A percentile compares a stretch with the other conserved stretches of the same genome.
phyloP scores from a whole-genome alignment of 37 sponge, comb jelly and placozoan species.

The Cliona cf. orientalis region DNA sequence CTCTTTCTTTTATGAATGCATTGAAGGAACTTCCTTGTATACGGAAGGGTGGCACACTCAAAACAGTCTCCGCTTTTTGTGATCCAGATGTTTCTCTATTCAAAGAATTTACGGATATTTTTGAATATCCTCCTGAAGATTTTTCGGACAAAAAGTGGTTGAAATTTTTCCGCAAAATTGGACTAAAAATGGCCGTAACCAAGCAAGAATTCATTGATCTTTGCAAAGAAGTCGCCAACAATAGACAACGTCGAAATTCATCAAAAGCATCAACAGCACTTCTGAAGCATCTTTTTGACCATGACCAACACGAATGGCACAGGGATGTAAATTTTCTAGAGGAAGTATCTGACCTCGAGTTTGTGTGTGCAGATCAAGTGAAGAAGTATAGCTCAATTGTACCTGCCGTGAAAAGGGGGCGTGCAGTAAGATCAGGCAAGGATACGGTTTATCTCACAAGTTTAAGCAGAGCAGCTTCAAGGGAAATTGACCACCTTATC shows the following conservation, averaged over 20 bases:
- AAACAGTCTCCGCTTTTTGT: conserved; percentile 3
- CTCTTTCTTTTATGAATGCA: background rate
- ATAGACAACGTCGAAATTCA: background rate
- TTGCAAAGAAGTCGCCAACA: conserved; percentile 14
- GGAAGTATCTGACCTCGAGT: conserved; percentile 5
- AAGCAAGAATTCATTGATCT: conserved; percentile 13
- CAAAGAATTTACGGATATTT: background rate
- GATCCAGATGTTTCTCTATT: conserved; percentile 7
- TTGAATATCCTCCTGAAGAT: background rate
- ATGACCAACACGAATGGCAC: background rate
- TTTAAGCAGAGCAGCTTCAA: background rate
- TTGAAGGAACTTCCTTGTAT: conserved; percentile 14
- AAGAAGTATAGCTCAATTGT: background rate
- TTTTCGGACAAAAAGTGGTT: conserved; percentile 13
- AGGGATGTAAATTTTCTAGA: background rate
- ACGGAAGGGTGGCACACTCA: background rate
- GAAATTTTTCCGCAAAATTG: conserved; percentile 24
- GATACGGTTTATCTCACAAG: background rate
- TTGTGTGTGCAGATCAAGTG: conserved; percentile 4
- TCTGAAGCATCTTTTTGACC: conserved; percentile 14
- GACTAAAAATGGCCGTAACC: background rate
- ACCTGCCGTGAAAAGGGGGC: background rate
- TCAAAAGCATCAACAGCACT: conserved; percentile 5
- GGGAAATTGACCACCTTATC: background rate
- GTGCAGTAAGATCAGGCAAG: background rate